Evolutionary conservation across 30 jellyfish, hydroid and myxozoan genomes (phyloP).

Genomic region (Aurelia sp.): DNA sequence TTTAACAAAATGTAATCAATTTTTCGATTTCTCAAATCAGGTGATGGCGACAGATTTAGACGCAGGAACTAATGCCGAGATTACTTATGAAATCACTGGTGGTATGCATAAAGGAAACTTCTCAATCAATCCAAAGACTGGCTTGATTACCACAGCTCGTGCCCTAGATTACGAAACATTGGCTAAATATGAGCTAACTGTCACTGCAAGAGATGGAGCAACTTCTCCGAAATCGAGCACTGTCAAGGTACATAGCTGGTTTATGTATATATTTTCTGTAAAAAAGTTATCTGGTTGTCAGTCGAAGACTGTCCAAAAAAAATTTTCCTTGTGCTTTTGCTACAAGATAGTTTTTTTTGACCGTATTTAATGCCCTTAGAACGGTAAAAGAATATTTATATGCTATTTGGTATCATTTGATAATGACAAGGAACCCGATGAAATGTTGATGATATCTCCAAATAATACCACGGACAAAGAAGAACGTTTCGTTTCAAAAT

Average conservation of each 20-base stretch:
- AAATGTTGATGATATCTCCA: too few relatives aligned
- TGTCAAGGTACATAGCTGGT: conserved; percentile 8
- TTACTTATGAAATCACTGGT: conserved; percentile 56
- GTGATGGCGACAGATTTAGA: conserved; percentile 77
- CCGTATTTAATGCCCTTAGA: too few relatives aligned
- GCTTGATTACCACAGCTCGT: conserved; percentile 34
- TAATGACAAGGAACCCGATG: too few relatives aligned
- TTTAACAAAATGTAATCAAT: not conserved
- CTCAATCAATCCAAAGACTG: conserved; percentile 48
- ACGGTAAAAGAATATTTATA: too few relatives aligned
- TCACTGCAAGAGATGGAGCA: conserved; percentile 69
- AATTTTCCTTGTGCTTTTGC: too few relatives aligned
- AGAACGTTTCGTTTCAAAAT: too few relatives aligned
- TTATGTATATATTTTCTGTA: too few relatives aligned
- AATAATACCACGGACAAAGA: too few relatives aligned
- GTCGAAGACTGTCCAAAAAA: too few relatives aligned
- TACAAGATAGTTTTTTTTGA: too few relatives aligned
- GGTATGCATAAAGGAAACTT: conserved; percentile 54
- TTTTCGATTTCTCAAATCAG: not conserved
- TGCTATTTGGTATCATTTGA: too few relatives aligned
- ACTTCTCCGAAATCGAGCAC: conserved; percentile 27
- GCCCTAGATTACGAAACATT: conserved; percentile 68
- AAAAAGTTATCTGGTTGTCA: too few relatives aligned
- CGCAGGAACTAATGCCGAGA: conserved; percentile 58
- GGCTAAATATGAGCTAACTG: conserved; percentile 63